Conservation (phyloP, 2,888 invertebrate genomes). For the Pollenia griseotomentosa region DNA sequence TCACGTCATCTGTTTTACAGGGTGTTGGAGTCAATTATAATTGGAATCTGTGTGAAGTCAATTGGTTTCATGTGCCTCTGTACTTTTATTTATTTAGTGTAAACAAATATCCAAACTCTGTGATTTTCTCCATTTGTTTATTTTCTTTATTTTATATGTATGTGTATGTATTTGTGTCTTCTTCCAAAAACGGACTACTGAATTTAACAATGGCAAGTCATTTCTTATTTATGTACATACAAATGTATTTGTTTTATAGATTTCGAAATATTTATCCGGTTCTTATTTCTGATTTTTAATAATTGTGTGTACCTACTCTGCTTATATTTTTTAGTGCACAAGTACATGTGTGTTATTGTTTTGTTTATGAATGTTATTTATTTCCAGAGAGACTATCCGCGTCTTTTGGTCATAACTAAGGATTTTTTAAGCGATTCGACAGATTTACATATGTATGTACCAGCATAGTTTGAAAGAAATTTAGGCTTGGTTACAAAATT, state of each 20-base stretch:
- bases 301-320: background rate
- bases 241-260: background rate
- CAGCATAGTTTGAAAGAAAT: too few relatives aligned
- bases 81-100: background rate
- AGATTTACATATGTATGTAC: too few relatives aligned
- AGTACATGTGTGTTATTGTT: slow-evolving; percentile 23
- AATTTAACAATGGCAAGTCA: slow-evolving; percentile 18
- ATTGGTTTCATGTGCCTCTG: background rate
- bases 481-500: too few relatives aligned
- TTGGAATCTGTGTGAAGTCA: slow-evolving; percentile 20
- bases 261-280: background rate
- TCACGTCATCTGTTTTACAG: slow-evolving; percentile 63
- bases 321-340: background rate
- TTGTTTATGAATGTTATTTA: slow-evolving; percentile 10
- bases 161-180: background rate
- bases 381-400: background rate
- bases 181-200: background rate
- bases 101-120: background rate
- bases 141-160: too few relatives aligned
- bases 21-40: slow-evolving; percentile 17
- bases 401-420: too few relatives aligned
- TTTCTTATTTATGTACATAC: background rate
- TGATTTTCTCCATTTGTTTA: slow-evolving; percentile 13
- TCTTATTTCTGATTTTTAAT: slow-evolving; percentile 6
- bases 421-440: too few relatives aligned